Percentiles rank a stretch among this genome's conserved stretches.
Conservation (phyloP, 2,888 invertebrate genomes). For the Nomada flava region DNA sequence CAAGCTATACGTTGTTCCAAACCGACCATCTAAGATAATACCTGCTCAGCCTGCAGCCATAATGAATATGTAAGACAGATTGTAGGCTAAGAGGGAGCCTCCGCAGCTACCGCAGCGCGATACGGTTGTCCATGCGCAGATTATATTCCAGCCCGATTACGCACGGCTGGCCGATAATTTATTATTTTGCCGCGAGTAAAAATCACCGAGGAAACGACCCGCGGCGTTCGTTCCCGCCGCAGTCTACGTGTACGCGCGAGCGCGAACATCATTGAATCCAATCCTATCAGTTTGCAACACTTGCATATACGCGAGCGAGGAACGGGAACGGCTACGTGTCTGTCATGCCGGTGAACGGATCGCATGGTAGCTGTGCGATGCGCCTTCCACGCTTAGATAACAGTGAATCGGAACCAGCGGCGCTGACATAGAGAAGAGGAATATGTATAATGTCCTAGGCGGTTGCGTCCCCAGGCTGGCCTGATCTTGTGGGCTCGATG, state of each 20-base stretch:
- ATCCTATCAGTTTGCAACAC: too few relatives aligned
- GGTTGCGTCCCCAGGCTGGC: conserved; percentile 34
- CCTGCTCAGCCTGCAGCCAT: conserved; percentile 83
- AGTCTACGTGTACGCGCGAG: neutral
- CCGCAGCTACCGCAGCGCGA: conserved; percentile 83
- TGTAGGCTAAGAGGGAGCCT: conserved; percentile 84
- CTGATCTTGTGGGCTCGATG: conserved; percentile 64
- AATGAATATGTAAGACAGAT: conserved; percentile 85
- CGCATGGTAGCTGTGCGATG: conserved; percentile 19
- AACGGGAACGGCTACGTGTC: conserved; percentile 1
- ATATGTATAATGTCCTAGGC: conserved; percentile 16
- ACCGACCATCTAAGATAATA: conserved; percentile 84
- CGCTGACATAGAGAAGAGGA: conserved; percentile 27
- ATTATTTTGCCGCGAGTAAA: conserved; percentile 80
- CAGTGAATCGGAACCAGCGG: conserved; percentile 55
- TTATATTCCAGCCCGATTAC: conserved; percentile 78
- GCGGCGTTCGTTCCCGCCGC: conserved; percentile 53
- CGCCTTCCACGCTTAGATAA: conserved; percentile 67
- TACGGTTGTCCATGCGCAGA: conserved; percentile 83
- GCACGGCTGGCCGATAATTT: conserved; percentile 78
- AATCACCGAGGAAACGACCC: conserved; percentile 73
- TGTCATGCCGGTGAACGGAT: neutral
- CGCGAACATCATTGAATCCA: neutral
- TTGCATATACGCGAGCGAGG: neutral
- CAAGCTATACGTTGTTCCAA: conserved; percentile 83